These are phyloP conservation scores for Epinotia demarniana DNA, from an alignment of 2,888 invertebrate genomes.

Conservation along the genomic window DNA sequence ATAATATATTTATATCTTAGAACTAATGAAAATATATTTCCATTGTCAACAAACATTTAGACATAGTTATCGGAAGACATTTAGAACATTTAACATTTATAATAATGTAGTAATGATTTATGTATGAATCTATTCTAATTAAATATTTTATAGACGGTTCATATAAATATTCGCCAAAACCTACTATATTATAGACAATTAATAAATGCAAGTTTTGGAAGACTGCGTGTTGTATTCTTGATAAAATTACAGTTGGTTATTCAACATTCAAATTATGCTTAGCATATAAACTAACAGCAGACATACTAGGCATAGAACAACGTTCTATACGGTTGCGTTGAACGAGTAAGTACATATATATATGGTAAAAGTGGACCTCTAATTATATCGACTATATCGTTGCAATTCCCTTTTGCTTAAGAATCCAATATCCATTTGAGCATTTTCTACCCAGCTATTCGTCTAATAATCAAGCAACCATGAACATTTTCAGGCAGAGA, in stretches of 20 bases:
- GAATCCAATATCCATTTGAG: slow-evolving; percentile 28
- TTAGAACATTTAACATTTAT: slow-evolving; percentile 37
- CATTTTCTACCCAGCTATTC: slow-evolving; percentile 12
- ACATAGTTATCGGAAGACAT: slow-evolving; percentile 36
- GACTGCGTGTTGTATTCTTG: neutral
- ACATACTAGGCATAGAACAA: neutral
- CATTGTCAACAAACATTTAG: slow-evolving; percentile 64
- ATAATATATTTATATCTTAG: slow-evolving; percentile 21
- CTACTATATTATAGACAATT: slow-evolving; percentile 16
- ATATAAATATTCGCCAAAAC: slow-evolving; percentile 29
- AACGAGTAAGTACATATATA: slow-evolving; percentile 5
- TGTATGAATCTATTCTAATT: slow-evolving; percentile 24
- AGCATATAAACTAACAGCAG: neutral
- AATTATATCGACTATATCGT: slow-evolving; percentile 22
- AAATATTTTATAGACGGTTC: slow-evolving; percentile 43
- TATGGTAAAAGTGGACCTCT: slow-evolving; percentile 29
- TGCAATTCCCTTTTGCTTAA: slow-evolving; percentile 34
- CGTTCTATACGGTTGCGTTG: neutral
- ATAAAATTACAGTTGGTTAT: neutral
- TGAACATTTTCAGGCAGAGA: slow-evolving; percentile 16
- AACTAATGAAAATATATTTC: slow-evolving; percentile 66
- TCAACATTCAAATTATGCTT: neutral
- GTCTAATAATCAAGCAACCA: neutral
- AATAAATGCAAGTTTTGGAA: slow-evolving; percentile 12
- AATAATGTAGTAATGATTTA: slow-evolving; percentile 6